A percentile compares a stretch with the other conserved stretches of the same genome.
Evolutionary conservation across 2,888 invertebrate genomes (phyloP).

Genomic region (Oconnorella tubifera): DNA sequence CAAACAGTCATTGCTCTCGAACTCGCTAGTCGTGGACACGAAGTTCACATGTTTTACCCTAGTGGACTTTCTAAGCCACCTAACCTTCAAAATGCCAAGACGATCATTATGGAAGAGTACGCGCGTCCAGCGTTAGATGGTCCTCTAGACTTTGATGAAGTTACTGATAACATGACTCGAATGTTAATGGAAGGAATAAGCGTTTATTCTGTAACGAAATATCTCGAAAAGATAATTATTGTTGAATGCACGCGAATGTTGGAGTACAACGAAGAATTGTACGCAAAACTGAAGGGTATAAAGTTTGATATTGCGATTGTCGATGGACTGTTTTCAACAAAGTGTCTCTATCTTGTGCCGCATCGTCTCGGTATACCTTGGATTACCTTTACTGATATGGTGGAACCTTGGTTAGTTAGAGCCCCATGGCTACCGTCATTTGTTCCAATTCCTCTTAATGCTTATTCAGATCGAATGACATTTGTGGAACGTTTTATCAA

Average conservation of each 20-base stretch:
- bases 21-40: not conserved
- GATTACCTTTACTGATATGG: constrained; percentile 14
- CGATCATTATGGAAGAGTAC: not conserved
- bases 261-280: not conserved
- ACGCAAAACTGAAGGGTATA: constrained; percentile 1
- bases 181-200: not conserved
- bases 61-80: not conserved
- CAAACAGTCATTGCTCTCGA: not conserved
- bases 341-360: constrained; percentile 14
- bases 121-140: not conserved
- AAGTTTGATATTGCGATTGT: constrained; percentile 20
- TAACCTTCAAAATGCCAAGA: not conserved
- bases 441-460: not conserved
- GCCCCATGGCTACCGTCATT: constrained; percentile 21
- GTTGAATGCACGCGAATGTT: too few species aligned
- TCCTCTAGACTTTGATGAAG: not conserved
- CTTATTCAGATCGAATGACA: not conserved
- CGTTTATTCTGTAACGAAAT: too few species aligned
- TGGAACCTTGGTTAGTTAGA: constrained; percentile 16
- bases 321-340: not conserved
- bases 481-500: constrained; percentile 10
- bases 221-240: too few species aligned
- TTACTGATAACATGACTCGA: not conserved
- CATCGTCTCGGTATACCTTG: constrained; percentile 16
- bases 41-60: not conserved